These are phyloP conservation scores for Panthera tigris DNA, from an alignment of 2,113 vertebrate genomes.

Conservation along the genomic window DNA sequence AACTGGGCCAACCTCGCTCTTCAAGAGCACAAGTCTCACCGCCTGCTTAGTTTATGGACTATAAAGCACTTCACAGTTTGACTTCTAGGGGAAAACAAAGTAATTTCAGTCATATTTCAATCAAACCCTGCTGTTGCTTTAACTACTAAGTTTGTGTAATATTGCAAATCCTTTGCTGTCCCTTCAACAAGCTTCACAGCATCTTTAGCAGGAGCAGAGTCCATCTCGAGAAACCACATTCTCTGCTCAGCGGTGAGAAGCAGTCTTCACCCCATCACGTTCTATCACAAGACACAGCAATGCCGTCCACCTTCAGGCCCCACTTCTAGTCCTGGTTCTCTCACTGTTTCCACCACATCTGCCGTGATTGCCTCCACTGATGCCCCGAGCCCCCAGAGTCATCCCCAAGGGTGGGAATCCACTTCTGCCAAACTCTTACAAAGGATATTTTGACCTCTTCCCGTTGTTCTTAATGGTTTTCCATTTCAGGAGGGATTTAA, in stretches of 20 bases:
- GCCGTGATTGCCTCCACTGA: background rate
- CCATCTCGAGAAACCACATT: background rate
- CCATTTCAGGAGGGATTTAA: background rate
- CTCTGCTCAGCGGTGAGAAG: background rate
- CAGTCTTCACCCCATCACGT: background rate
- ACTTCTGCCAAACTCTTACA: background rate
- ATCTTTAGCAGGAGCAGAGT: background rate
- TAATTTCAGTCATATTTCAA: too few species aligned
- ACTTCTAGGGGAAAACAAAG: too few species aligned
- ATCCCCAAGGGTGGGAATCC: background rate
- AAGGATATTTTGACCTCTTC: background rate
- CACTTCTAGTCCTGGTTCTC: background rate
- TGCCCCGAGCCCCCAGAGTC: background rate
- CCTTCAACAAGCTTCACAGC: background rate
- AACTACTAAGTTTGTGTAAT: background rate
- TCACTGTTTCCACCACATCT: background rate
- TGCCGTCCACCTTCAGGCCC: background rate
- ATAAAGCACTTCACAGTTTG: too few species aligned
- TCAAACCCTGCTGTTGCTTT: background rate
- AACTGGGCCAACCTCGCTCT: too few species aligned
- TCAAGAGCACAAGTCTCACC: too few species aligned
- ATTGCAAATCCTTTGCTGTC: background rate
- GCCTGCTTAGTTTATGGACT: too few species aligned
- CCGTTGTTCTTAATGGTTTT: background rate
- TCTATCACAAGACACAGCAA: background rate